A percentile compares a stretch with the other conserved stretches of the same genome.
Evolutionary conservation across 2,888 invertebrate species (phyloP).

Genomic region (Polydrusus pterygomalis): DNA sequence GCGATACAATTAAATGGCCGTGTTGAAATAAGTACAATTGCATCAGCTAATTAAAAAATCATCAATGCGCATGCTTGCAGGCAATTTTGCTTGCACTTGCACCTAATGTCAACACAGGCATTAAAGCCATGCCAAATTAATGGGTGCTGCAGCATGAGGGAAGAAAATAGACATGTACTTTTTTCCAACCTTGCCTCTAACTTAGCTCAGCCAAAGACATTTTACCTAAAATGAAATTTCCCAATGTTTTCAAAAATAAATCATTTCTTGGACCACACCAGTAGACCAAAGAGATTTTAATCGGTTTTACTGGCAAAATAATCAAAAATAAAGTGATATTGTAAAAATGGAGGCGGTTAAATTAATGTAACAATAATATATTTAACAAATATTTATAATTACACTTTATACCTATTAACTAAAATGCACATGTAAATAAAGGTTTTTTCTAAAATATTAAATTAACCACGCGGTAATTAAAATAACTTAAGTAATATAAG

Average conservation of each 20-base stretch:
- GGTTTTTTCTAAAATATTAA: slow-evolving; percentile 13
- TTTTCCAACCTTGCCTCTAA: too few relatives aligned
- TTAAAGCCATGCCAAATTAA: too few relatives aligned
- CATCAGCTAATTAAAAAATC: too few relatives aligned
- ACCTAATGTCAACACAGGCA: too few relatives aligned
- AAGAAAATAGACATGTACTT: too few relatives aligned
- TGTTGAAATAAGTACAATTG: too few relatives aligned
- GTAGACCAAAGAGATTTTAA: slow-evolving; percentile 27
- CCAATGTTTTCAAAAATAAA: slow-evolving; percentile 5
- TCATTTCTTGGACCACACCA: slow-evolving; percentile 15
- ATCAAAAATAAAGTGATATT: slow-evolving; percentile 1
- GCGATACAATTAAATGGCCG: too few relatives aligned
- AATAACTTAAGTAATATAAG: slow-evolving; percentile 4
- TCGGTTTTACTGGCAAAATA: slow-evolving; percentile 25
- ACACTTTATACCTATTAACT: not conserved
- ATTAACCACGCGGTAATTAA: slow-evolving; percentile 12
- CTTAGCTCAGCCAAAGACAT: too few relatives aligned
- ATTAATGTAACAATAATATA: not conserved
- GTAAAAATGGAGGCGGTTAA: slow-evolving; percentile 10
- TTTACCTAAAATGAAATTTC: too few relatives aligned
- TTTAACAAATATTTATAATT: slow-evolving; percentile 11
- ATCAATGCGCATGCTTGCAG: too few relatives aligned
- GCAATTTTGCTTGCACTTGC: too few relatives aligned
- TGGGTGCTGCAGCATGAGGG: too few relatives aligned
- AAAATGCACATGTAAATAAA: slow-evolving; percentile 15